Base-by-base conservation (phyloP, 1,140 invertebrate genomes). In the Macrotrachela quadricornifera region DNA sequence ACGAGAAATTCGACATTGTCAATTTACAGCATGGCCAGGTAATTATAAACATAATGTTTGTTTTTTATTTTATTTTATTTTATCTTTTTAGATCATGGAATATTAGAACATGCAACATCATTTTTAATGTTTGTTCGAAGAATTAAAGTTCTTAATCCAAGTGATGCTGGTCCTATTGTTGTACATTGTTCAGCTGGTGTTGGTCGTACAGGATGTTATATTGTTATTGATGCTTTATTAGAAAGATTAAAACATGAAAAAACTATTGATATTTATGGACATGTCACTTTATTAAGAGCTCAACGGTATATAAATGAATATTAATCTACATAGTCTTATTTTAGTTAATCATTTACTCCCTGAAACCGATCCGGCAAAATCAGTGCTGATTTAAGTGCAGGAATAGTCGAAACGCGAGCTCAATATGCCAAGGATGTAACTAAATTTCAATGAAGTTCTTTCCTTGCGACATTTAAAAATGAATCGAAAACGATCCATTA, bases 101-200 rank as follows among this genome's bases (percentile, higher is more conserved):
- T 94, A 0, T 92, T 91, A 1, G 90, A 96, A 64, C 87, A 96
- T 71, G 88, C 94, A 0, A 92, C 91, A 0, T 90, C 92, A 1
- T 92, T 99, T 71, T 73, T 99, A 38, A 90, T 92, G 72, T 99
- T 97, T 71, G 74, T 97, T 58, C 78, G 86, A 42, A 76, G 92
- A 48, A 88, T 97, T 4, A 80, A 83, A 57, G 79, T 64, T 17
- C 59, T 60, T 46, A 49, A 48, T 17, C 83, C 86, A 8, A 71
- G 78, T 0, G 87, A 94, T 57, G 72, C 76, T 36, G 91, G 91
- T 1, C 92, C 94, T 0, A 77, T 97, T 57, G 79, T 96, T 1
- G 88, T 95, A 0, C 91, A 97, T 67, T 97, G 92, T 71, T 91
- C 86, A 60, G 90, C 90, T 15, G 91, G 91, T 13, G 90, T 96